Evolutionary conservation across 1,140 invertebrate species (phyloP), one percentile per base, ranked within the genome.

Genomic region (Pectinophora gossypiella): DNA sequence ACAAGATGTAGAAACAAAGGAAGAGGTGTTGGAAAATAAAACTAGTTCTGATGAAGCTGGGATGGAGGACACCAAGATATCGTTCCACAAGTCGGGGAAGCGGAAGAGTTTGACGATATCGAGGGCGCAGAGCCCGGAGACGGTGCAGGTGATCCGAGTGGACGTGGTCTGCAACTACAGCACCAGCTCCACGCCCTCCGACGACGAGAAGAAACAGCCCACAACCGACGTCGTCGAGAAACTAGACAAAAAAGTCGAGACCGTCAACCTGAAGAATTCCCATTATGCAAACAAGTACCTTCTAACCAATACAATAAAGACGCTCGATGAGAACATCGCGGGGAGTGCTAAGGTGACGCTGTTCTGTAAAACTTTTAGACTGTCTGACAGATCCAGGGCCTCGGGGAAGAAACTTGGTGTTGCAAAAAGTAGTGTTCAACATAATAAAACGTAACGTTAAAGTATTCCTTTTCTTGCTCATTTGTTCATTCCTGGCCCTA

Each of bases 21-120:
- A 13, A 19, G 45, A 63, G 48, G n/a, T 32, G 12, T 48, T 27
- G 59, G 19, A n/a, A 36, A 47, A 19, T n/a, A 21, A 21, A 21
- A 54, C 20, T 32, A 23, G 10, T 22, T 56, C 59, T 23, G 57
- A 13, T 15, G 55, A 69, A 21, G 46, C 50, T 35, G 54, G 46
- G 38, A 61, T 63, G 13, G 55, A 67, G 27, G 68, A 76, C 49
- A 60, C 74, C 32, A 79, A 78, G 64, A 65, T 86, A 32, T 40
- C 64, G 44, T 85, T 59, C 61, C 67, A 81, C 38, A 88, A 84
- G 35, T 60, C 62, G 42, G 83, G 81, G n/a, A 80, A 80, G 57
- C 67, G 83, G 47, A 88, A 87, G 65, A 85, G 83, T 57, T 61
- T 88, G 0, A 88, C 85, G 1, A 77, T 87, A 55, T 87, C 87